phyloP scores from a whole-genome alignment of 2,797 vertebrate genomes.

The Antennarius maculatus region DNA sequence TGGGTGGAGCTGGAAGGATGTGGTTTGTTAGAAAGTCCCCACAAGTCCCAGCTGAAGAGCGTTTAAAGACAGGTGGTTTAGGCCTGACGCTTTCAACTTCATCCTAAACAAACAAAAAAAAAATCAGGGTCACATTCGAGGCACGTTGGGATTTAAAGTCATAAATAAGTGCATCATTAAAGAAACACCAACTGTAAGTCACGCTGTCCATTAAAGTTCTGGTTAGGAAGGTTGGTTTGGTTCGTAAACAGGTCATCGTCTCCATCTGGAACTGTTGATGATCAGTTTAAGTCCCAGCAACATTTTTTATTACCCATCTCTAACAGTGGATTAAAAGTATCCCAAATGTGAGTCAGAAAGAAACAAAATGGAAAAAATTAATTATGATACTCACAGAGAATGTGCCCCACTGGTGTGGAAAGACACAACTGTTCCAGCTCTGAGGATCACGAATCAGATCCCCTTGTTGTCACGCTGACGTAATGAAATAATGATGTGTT shows the following conservation, averaged over 20 bases:
- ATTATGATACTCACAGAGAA: too few species aligned
- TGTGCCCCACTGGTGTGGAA: too few species aligned
- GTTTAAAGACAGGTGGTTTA: constrained; percentile 47
- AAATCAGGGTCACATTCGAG: accelerated
- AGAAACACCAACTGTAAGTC: not conserved
- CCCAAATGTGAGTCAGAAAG: too few species aligned
- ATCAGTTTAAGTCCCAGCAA: not conserved
- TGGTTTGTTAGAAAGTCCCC: constrained; percentile 72
- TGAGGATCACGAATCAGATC: too few species aligned
- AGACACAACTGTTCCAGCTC: too few species aligned
- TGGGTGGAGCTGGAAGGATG: constrained; percentile 32
- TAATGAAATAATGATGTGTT: not conserved
- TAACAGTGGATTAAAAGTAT: not conserved
- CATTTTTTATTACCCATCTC: not conserved
- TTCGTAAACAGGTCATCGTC: not conserved
- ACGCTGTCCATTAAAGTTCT: not conserved
- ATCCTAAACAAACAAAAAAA: not conserved
- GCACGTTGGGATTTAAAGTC: not conserved
- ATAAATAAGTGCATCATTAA: not conserved
- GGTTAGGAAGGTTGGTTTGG: not conserved
- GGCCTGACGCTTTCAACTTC: constrained; percentile 1
- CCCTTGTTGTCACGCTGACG: too few species aligned
- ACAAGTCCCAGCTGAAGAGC: constrained; percentile 46
- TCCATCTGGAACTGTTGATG: not conserved
- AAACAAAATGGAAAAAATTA: too few species aligned